Evolutionary conservation across 2,888 invertebrate genomes (phyloP).

Genomic region (Xiphydria camelus): DNA sequence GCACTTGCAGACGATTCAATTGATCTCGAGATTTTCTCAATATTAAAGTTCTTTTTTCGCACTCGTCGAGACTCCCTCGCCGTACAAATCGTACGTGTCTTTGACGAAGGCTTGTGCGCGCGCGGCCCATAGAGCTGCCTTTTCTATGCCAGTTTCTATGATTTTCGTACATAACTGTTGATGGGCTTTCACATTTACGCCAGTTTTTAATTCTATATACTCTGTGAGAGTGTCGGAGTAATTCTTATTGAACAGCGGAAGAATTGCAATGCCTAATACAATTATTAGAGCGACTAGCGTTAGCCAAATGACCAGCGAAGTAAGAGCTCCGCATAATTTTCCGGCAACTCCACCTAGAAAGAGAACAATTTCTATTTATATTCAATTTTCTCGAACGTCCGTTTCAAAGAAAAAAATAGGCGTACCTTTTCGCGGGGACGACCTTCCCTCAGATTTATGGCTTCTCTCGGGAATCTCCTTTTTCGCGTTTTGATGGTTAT

Average conservation of each 20-base stretch:
- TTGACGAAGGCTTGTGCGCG: slow-evolving; percentile 25
- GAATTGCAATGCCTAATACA: slow-evolving; percentile 25
- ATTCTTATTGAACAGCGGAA: slow-evolving; percentile 36
- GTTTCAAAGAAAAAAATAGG: slow-evolving; percentile 9
- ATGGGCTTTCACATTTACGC: slow-evolving; percentile 39
- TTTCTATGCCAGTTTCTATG: slow-evolving; percentile 23
- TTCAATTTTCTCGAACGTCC: slow-evolving; percentile 1
- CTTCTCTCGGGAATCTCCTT: slow-evolving; percentile 36
- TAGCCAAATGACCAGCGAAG: slow-evolving; percentile 27
- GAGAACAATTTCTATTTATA: slow-evolving; percentile 6
- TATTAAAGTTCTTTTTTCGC: slow-evolving; percentile 7
- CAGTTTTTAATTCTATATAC: slow-evolving; percentile 36
- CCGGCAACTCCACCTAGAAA: slow-evolving; percentile 24
- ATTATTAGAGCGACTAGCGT: slow-evolving; percentile 24
- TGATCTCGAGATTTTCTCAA: neutral
- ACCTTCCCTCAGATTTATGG: slow-evolving; percentile 17
- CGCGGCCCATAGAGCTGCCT: slow-evolving; percentile 23
- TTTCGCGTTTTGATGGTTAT: too few species aligned
- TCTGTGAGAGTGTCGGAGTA: slow-evolving; percentile 31
- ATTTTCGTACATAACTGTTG: slow-evolving; percentile 30
- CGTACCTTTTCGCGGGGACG: slow-evolving; percentile 18
- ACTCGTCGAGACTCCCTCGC: slow-evolving; percentile 11
- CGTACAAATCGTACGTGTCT: slow-evolving; percentile 31
- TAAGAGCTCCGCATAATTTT: slow-evolving; percentile 26
- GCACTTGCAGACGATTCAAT: too few species aligned